Evolutionary conservation across 2,888 invertebrate species (phyloP), one percentile per base, ranked within the genome.

Genomic region (Heliconius erato): DNA sequence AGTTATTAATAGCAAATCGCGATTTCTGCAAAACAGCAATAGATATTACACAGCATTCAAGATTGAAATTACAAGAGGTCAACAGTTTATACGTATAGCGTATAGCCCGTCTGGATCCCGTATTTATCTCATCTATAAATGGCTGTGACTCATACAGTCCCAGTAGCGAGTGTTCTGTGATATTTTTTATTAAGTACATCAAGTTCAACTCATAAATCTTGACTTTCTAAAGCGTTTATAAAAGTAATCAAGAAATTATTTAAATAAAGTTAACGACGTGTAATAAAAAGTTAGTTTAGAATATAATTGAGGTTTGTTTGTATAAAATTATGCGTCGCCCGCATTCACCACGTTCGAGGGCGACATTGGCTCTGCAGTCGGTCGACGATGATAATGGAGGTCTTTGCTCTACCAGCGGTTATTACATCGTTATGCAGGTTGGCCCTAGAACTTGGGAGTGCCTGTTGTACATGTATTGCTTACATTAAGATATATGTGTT

Each of bases 301-400:
- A 32, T 32, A 54, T 54, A 74, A 49, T 59, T 40, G 9, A 76
- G 14, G 63, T 69, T 74, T 77, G 63, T 63, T 44, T 69, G 44
- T 71, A 78, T 44, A 28, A 19, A 78, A 65, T 49, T 11, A 65
- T 44, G 32, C 44, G 77, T 63, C 80, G 74, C 80, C 76, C 81
- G 77, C 81, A 81, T 81, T 71, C 54, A 19, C 1, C 40, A 44
- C 44, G 44, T 44, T 44, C 16, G 40, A 26, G 44, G 71, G 81
- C 81, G 71, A 81, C 81, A 81, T 81, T 81, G 81, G 69, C 80
- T 81, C 68, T 28, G 35, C 35, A 40, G 40, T 69, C 69, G 19
- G 69, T 44, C 11, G 63, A 28, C 69, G 81, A 81, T 77, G 77
- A 79, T 68, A 54, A 76, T 76, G 26, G 81, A 71, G 77, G 77